Base-by-base conservation (phyloP, 2,797 vertebrate species). In the Oophaga sylvatica region DNA sequence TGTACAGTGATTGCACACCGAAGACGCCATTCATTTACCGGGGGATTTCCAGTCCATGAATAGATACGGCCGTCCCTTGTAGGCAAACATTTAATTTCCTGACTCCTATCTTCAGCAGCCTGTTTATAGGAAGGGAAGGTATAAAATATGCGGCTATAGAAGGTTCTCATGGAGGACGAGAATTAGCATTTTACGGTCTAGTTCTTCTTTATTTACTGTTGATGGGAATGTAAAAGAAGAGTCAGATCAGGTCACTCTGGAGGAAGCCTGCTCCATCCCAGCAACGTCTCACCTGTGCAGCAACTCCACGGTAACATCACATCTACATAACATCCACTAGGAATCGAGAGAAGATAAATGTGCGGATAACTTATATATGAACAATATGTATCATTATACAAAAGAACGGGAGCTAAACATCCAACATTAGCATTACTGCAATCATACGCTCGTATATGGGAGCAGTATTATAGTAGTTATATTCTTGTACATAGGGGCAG, bases 141-240 rank as follows among this genome's bases (percentile, higher is more conserved):
- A 88, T 31, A 35, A 81, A 88, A 82, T 70, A n/a, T 68, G 17
- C 79, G 59, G 77, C 41, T 83, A 59, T 77, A 82, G 57, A 77
- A 77, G 60, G 78, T 56, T 60, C 80, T 80, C 76, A 83, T 48
- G 77, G 35, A 84, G 87, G 83, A 88, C 35, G 68, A n/a, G 59
- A 85, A 85, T 81, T 68, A 68, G 83, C 87, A 88, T 81, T 85
- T 84, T 81, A 81, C 81, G 63, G 80, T 84, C 65, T 67, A 83
- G 62, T 88, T 88, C 73, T 45, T 45, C 45, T 82, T 78, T 80
- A 80, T 65, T 82, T 77, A 85, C 78, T 59, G 81, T 20, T 76
- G 77, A 85, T n/a, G 81, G 31, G 86, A 56, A 81, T 45, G 60
- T 57, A 88, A 75, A 17, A 53, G 20, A 17, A 11, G 79, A 85